Evolutionary conservation across 1,140 invertebrate species (phyloP).

Genomic region (Musca vetustissima): DNA sequence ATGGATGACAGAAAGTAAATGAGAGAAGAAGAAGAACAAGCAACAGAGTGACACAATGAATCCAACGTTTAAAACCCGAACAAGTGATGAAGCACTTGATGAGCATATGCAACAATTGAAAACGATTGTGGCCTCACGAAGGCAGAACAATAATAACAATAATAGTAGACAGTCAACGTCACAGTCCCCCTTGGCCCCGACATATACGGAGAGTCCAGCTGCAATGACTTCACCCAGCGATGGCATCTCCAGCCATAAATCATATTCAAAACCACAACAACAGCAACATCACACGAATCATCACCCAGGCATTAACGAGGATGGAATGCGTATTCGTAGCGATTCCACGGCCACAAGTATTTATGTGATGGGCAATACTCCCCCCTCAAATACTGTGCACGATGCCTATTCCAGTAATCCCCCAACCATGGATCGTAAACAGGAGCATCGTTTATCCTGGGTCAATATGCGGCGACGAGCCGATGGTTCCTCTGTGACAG

Average conservation of each 20-base stretch:
- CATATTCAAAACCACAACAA: conserved; percentile 33
- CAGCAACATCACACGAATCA: conserved; percentile 41
- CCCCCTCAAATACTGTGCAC: neutral
- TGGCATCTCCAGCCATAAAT: conserved; percentile 10
- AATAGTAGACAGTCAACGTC: neutral
- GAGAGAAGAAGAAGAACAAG: too few species aligned
- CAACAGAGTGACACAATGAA: too few species aligned
- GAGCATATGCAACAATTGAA: conserved; percentile 34
- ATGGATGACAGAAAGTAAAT: too few species aligned
- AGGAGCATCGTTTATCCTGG: conserved; percentile 51
- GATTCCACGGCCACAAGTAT: conserved; percentile 41
- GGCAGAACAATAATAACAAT: conserved; percentile 6
- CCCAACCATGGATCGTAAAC: conserved; percentile 43
- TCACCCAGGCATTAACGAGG: conserved; percentile 38
- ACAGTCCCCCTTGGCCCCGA: too few species aligned
- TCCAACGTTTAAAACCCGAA: conserved; percentile 37
- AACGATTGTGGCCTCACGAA: neutral
- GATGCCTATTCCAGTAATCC: conserved; percentile 25
- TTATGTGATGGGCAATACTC: conserved; percentile 42
- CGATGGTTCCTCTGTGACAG: conserved; percentile 21
- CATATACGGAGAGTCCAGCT: neutral
- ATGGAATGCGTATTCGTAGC: conserved; percentile 38
- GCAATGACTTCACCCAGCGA: too few species aligned
- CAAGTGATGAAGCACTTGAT: conserved; percentile 44
- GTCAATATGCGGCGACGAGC: conserved; percentile 48